Evolutionary conservation across 1,140 invertebrate genomes (phyloP).

Genomic region (Asobara japonica): DNA sequence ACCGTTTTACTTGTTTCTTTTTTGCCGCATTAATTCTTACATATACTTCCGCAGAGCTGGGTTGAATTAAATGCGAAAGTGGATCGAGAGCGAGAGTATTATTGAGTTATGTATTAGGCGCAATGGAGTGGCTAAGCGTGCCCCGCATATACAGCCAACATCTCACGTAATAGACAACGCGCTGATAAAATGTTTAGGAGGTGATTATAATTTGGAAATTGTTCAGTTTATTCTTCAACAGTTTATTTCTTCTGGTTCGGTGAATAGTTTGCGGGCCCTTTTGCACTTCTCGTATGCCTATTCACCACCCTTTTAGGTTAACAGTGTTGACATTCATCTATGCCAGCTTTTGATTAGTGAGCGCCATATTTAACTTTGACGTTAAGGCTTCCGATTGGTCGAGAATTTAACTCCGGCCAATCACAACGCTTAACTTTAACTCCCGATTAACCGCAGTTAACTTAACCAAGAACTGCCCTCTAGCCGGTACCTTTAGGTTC

Average conservation of each 20-base stretch:
- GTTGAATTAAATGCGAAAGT: conserved; percentile 24
- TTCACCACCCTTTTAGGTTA: not conserved
- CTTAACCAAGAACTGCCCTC: too few relatives aligned
- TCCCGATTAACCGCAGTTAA: too few relatives aligned
- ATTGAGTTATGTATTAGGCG: conserved; percentile 16
- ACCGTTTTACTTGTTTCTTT: not conserved
- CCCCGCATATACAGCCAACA: not conserved
- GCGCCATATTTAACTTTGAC: too few relatives aligned
- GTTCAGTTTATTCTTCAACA: conserved; percentile 2
- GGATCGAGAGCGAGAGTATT: conserved; percentile 32
- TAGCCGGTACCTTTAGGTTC: too few relatives aligned
- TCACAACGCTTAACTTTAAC: too few relatives aligned
- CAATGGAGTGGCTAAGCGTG: conserved; percentile 19
- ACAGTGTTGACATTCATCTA: too few relatives aligned
- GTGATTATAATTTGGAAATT: conserved; percentile 17
- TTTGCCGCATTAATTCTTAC: not conserved
- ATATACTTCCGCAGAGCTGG: not conserved
- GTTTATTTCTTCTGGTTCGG: not conserved
- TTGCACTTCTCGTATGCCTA: not conserved
- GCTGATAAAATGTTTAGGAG: not conserved
- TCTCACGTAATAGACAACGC: conserved; percentile 25
- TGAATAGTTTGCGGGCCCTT: not conserved
- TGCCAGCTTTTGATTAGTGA: too few relatives aligned
- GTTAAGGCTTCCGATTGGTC: too few relatives aligned
- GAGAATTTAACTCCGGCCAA: too few relatives aligned